Evolutionary conservation across 2,113 vertebrate species (phyloP).

Genomic region (Megaceryle torquata): DNA sequence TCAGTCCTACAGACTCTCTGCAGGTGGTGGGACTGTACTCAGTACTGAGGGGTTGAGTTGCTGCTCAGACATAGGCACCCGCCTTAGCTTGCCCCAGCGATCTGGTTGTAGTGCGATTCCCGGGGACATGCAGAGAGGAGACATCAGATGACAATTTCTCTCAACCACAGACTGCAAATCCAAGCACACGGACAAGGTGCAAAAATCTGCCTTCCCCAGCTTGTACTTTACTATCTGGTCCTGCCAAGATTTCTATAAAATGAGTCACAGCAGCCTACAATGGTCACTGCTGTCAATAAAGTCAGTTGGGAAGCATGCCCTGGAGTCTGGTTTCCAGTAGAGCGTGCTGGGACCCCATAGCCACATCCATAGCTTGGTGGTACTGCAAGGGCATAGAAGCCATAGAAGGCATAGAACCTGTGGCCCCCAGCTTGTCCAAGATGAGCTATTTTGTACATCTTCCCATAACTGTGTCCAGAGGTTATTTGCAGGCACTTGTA

Average conservation of each 20-base stretch:
- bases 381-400: not conserved
- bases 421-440: not conserved
- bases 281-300: not conserved
- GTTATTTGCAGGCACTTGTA: not conserved
- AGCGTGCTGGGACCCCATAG: not conserved
- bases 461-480: not conserved
- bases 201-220: not conserved
- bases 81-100: not conserved
- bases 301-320: not conserved
- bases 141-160: accelerated
- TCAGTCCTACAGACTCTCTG: not conserved
- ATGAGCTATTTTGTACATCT: not conserved
- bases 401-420: too few relatives aligned
- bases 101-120: not conserved
- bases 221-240: not conserved
- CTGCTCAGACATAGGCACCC: not conserved
- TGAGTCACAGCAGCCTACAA: not conserved
- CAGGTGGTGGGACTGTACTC: not conserved
- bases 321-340: not conserved
- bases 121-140: not conserved
- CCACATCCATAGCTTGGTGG: not conserved
- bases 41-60: accelerated
- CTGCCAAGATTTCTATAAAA: not conserved
- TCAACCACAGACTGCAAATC: not conserved
- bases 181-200: not conserved